Base-by-base conservation (phyloP, 2,888 invertebrate genomes). In the Synergus laeviventris region DNA sequence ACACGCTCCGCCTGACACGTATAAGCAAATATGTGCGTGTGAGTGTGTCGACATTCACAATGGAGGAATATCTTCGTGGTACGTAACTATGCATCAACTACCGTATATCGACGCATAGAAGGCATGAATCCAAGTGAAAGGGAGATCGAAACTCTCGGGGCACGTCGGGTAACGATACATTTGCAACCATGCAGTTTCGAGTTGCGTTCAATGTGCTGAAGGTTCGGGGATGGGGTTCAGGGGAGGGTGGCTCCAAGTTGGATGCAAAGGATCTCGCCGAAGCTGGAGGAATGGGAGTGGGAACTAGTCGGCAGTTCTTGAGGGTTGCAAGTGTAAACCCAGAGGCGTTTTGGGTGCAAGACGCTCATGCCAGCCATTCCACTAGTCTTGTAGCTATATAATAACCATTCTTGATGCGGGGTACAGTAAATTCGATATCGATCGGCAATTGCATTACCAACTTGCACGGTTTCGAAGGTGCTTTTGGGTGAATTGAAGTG, bases 141-240 rank as follows among this genome's bases (percentile, higher is more conserved):
- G 74, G 49, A 78, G 76, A 73, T 83, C 56, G 24, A 76, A 84
- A 84, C 78, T 82, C 81, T 78, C 79, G 76, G 82, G 75, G 77
- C 81, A 83, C 79, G 83, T 82, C 80, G 78, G 76, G 79, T 81
- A 85, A 86, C 84, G 85, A 86, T 86, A 86, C 83, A 86, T 85
- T 85, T 83, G 85, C 87, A 86, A 86, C 83, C 86, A 82, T 77
- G 83, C 87, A 86, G 86, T 87, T 87, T 86, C 82, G 78, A 76
- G 64, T 76, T 38, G 76, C 79, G 80, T 76, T 79, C 62, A 73
- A 73, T 76, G 81, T 76, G 81, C 75, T 73, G 73, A 76, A 49
- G 70, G 76, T 42, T 73, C 77, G 31, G 31, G 0, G 31, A 31
- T 66, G 31, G 76, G 31, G 0, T 31, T 31, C 73, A 36, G 74